phyloP scores from a whole-genome alignment of 2,888 invertebrate genomes.

The Melinopterus prodromus region DNA sequence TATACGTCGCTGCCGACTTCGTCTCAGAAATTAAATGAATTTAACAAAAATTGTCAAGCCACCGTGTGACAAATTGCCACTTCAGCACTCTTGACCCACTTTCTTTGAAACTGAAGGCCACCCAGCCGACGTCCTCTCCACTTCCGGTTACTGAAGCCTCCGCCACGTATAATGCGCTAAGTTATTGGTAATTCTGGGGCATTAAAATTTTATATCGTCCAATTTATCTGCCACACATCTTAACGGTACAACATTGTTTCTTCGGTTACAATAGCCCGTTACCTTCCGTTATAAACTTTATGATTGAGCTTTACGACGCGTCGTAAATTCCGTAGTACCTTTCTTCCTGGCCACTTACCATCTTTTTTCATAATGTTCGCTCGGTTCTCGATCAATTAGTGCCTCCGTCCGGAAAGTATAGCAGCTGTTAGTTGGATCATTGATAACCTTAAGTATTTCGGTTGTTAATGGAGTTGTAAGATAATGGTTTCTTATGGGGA shows the following conservation, averaged over 20 bases:
- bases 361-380: constrained; percentile 14
- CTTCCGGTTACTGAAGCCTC: neutral
- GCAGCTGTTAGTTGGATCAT: neutral
- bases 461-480: neutral
- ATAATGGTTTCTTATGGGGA: neutral
- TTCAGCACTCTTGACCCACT: neutral
- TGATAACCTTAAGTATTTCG: neutral
- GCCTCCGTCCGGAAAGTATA: neutral
- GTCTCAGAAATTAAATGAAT: too few relatives aligned
- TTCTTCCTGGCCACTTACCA: constrained; percentile 15
- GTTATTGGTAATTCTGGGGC: constrained; percentile 7
- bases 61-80: neutral
- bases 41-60: too few relatives aligned
- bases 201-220: constrained; percentile 9
- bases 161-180: neutral
- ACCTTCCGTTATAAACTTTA: constrained; percentile 17
- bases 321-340: constrained; percentile 16
- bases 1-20: too few relatives aligned
- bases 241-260: constrained; percentile 21
- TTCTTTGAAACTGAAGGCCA: neutral
- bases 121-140: neutral
- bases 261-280: constrained; percentile 16
- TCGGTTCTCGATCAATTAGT: constrained; percentile 20
- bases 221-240: constrained; percentile 16
- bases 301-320: constrained; percentile 18